Evolutionary conservation across 2,888 invertebrate genomes (phyloP).

Genomic region (Heliconius erato): DNA sequence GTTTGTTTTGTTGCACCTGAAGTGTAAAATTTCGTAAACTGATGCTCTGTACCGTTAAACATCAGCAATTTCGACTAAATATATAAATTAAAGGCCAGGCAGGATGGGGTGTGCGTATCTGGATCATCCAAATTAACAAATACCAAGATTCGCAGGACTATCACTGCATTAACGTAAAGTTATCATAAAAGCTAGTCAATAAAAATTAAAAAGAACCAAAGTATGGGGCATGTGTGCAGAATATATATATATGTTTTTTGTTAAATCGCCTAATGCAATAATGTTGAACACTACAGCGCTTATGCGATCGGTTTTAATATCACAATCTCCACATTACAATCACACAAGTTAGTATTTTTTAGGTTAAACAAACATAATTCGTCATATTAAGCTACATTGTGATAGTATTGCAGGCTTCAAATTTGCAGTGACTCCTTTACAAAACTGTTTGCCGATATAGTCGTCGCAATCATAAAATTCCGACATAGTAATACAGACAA

Average conservation of each 20-base stretch:
- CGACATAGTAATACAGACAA: background rate
- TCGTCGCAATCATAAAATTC: background rate
- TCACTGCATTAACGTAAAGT: slow-evolving; percentile 59
- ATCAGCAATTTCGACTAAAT: slow-evolving; percentile 33
- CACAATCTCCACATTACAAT: slow-evolving; percentile 77
- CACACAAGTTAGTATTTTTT: slow-evolving; percentile 58
- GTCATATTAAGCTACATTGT: slow-evolving; percentile 25
- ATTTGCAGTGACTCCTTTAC: slow-evolving; percentile 21
- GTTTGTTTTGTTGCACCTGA: slow-evolving; percentile 98
- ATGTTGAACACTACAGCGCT: slow-evolving; percentile 43
- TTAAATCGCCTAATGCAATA: slow-evolving; percentile 51
- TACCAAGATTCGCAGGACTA: slow-evolving; percentile 57
- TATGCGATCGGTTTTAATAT: slow-evolving; percentile 51
- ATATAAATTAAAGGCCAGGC: slow-evolving; percentile 42
- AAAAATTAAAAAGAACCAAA: slow-evolving; percentile 53
- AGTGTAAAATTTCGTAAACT: slow-evolving; percentile 25
- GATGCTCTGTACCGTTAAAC: background rate
- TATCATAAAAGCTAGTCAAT: slow-evolving; percentile 54
- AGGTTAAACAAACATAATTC: slow-evolving; percentile 28
- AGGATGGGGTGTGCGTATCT: slow-evolving; percentile 72
- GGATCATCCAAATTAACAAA: slow-evolving; percentile 81
- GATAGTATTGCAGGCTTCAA: slow-evolving; percentile 22
- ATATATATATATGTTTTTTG: slow-evolving; percentile 66
- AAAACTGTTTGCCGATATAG: background rate
- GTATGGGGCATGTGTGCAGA: slow-evolving; percentile 79